phyloP scores from a whole-genome alignment of 2,113 vertebrate species.

The Dicaeum eximium region DNA sequence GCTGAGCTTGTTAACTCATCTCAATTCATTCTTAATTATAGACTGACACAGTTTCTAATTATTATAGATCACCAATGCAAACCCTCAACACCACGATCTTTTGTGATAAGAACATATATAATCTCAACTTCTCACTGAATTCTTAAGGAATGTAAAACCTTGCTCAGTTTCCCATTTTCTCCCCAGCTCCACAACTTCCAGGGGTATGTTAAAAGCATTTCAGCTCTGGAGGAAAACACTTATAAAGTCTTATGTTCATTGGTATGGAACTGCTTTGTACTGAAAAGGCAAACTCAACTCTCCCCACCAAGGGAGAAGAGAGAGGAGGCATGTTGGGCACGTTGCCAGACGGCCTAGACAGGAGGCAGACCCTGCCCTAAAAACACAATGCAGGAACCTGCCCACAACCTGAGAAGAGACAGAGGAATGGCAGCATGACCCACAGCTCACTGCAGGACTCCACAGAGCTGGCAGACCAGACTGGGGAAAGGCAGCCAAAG shows the following conservation, averaged over 20 bases:
- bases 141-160: background rate
- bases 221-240: background rate
- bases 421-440: background rate
- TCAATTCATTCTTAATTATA: background rate
- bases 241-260: background rate
- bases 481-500: background rate
- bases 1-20: background rate
- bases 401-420: background rate
- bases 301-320: background rate
- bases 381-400: background rate
- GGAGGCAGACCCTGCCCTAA: background rate
- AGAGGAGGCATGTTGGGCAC: background rate
- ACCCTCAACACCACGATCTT: background rate
- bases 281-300: background rate
- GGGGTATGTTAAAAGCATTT: background rate
- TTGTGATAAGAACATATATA: background rate
- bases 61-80: background rate
- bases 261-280: background rate
- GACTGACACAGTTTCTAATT: background rate
- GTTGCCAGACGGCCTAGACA: background rate
- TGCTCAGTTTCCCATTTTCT: background rate
- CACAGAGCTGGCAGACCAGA: background rate
- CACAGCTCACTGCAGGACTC: background rate
- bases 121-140: background rate
- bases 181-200: background rate